These are phyloP conservation scores for Trichopria drosophilae DNA, from an alignment of 2,888 invertebrate species.

Conservation along the genomic window DNA sequence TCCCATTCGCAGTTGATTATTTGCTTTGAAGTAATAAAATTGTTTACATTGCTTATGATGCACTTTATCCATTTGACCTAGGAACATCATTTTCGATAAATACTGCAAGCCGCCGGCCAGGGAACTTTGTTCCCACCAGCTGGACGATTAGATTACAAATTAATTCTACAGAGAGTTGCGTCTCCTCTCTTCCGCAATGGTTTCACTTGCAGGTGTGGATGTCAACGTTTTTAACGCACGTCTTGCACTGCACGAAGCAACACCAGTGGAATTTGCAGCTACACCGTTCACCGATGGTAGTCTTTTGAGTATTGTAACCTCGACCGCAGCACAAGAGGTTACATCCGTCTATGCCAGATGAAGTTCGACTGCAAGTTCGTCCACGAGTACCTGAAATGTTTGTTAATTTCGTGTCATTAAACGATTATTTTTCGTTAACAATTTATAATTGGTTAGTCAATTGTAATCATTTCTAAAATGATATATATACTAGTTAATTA, in stretches of 20 bases:
- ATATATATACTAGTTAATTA: too few relatives aligned
- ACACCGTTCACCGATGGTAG: constrained; percentile 77
- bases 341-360: constrained; percentile 78
- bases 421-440: too few relatives aligned
- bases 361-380: constrained; percentile 73
- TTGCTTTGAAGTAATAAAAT: constrained; percentile 9
- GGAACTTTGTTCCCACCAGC: too few relatives aligned
- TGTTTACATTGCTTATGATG: constrained; percentile 6
- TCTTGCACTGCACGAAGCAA: constrained; percentile 90
- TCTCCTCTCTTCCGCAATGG: too few relatives aligned
- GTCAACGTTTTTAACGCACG: constrained; percentile 77
- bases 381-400: constrained; percentile 74
- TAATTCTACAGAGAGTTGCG: too few relatives aligned
- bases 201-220: constrained; percentile 84
- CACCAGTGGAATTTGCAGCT: constrained; percentile 97
- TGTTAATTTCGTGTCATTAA: too few relatives aligned
- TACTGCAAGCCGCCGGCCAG: too few relatives aligned
- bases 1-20: constrained; percentile 8
- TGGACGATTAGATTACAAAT: constrained; percentile 4
- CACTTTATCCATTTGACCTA: too few relatives aligned
- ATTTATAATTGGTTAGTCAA: too few relatives aligned
- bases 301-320: constrained; percentile 85
- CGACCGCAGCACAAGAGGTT: constrained; percentile 88
- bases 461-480: too few relatives aligned
- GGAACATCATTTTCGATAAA: too few relatives aligned